phyloP scores from a whole-genome alignment of 2,888 invertebrate species.

The Hirtodrosophila duncani region DNA sequence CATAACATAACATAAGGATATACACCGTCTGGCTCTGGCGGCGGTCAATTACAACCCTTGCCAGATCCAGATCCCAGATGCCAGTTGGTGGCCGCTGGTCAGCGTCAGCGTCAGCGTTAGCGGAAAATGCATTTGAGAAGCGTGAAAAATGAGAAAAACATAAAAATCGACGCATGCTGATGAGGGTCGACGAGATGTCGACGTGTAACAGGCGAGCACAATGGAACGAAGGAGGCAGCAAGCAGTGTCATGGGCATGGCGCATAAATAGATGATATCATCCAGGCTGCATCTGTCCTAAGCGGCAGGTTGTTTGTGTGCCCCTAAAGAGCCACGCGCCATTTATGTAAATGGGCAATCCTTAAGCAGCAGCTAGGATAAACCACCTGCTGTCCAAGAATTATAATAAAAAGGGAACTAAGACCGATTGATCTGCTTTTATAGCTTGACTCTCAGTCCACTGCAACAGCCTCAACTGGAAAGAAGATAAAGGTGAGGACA shows the following conservation, averaged over 20 bases:
- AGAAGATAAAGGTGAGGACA: no score
- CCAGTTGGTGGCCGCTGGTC: conserved; percentile 42
- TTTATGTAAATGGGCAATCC: conserved; percentile 47
- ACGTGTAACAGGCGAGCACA: conserved; percentile 12
- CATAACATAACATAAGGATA: no score
- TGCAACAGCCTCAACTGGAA: no score
- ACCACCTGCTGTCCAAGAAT: no score
- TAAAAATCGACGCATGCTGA: conserved; percentile 61
- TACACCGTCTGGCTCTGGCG: no score
- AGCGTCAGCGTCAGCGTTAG: conserved; percentile 23
- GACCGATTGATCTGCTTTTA: conserved; percentile 6
- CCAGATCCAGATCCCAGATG: background rate
- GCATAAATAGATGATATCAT: background rate
- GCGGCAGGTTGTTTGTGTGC: conserved; percentile 15
- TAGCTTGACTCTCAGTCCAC: no score
- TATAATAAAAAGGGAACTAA: no score
- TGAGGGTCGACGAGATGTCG: conserved; percentile 65
- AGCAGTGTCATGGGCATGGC: conserved; percentile 15
- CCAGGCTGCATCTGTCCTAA: conserved; percentile 10
- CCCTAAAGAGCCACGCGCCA: conserved; percentile 40
- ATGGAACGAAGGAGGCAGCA: conserved; percentile 11
- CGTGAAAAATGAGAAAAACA: conserved; percentile 61
- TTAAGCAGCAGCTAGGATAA: background rate
- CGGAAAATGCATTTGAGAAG: conserved; percentile 48
- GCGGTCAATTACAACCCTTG: conserved; percentile 25